Conservation (phyloP, 2,113 vertebrate species). For the Anoura caudifer region DNA sequence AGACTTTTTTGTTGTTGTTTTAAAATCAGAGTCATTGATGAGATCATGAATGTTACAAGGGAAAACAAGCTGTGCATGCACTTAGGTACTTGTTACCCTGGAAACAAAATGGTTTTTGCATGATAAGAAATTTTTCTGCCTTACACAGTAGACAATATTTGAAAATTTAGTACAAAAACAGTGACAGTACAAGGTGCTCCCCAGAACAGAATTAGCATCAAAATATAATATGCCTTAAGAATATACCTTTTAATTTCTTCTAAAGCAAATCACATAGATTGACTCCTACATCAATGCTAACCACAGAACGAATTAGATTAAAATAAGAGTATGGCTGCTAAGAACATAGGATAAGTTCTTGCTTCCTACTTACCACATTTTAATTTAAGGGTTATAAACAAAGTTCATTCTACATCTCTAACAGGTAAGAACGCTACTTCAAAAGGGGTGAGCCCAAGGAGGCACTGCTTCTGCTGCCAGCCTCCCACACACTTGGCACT, state of each 20-base stretch:
- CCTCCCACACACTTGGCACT: constrained; percentile 78
- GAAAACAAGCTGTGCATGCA: constrained; percentile 97
- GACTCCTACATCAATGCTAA: constrained; percentile 91
- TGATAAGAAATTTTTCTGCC: constrained; percentile 88
- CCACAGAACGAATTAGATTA: constrained; percentile 88
- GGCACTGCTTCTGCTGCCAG: constrained; percentile 77
- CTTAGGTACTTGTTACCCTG: constrained; percentile 92
- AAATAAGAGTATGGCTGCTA: constrained; percentile 89
- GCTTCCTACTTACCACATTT: constrained; percentile 90
- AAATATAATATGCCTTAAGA: constrained; percentile 94
- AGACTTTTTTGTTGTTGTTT: constrained; percentile 62
- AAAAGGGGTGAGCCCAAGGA: constrained; percentile 73
- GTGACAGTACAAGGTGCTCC: constrained; percentile 95
- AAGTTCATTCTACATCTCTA: constrained; percentile 89
- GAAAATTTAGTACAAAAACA: constrained; percentile 94
- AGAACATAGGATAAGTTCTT: constrained; percentile 88
- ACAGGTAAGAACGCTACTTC: constrained; percentile 79
- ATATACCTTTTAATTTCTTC: constrained; percentile 89
- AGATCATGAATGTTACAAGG: constrained; percentile 93
- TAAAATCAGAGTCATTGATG: constrained; percentile 85
- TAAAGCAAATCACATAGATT: constrained; percentile 93
- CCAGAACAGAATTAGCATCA: constrained; percentile 97
- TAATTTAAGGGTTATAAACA: constrained; percentile 94
- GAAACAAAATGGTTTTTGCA: constrained; percentile 86
- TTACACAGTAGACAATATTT: constrained; percentile 93